A percentile compares a stretch with the other conserved stretches of the same genome.
Conservation (phyloP, 2,888 invertebrate genomes). For the Thecocarcelia acutangulata region DNA sequence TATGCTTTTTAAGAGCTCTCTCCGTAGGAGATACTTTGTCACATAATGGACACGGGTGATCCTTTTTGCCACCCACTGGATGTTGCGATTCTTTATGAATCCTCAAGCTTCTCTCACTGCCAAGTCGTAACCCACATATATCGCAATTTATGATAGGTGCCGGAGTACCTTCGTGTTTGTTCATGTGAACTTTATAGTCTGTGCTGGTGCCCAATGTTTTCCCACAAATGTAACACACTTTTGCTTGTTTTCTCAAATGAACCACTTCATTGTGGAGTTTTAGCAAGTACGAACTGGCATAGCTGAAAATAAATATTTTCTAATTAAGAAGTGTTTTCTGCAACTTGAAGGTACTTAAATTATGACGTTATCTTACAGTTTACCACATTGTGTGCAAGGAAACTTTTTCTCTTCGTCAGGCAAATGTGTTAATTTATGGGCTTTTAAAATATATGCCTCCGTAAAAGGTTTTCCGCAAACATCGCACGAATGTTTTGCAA, state of each 20-base stretch:
- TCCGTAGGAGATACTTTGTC: conserved; percentile 78
- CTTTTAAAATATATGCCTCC: conserved; percentile 76
- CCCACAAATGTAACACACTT: conserved; percentile 78
- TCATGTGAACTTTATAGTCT: conserved; percentile 75
- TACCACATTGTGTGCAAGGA: conserved; percentile 78
- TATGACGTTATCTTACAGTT: conserved; percentile 73
- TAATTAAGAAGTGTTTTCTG: too few relatives aligned
- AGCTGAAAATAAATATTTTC: too few relatives aligned
- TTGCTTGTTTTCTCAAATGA: conserved; percentile 76
- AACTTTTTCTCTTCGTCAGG: conserved; percentile 78
- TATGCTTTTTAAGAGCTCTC: conserved; percentile 79
- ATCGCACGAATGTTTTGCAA: too few relatives aligned
- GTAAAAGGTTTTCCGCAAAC: conserved; percentile 73
- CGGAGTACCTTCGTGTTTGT: conserved; percentile 77
- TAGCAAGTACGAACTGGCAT: conserved; percentile 43
- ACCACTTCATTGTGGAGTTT: conserved; percentile 76
- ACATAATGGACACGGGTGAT: conserved; percentile 77
- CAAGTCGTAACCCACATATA: conserved; percentile 78
- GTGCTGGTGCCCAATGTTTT: conserved; percentile 77
- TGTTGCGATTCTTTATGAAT: conserved; percentile 77
- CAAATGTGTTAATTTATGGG: conserved; percentile 78
- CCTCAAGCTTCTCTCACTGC: conserved; percentile 76
- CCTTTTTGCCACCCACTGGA: conserved; percentile 75
- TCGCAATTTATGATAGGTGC: conserved; percentile 78
- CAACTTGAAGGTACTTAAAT: too few relatives aligned